These are phyloP conservation scores for Dermochelys coriacea DNA, from an alignment of 2,797 vertebrate genomes.

Conservation along the genomic window DNA sequence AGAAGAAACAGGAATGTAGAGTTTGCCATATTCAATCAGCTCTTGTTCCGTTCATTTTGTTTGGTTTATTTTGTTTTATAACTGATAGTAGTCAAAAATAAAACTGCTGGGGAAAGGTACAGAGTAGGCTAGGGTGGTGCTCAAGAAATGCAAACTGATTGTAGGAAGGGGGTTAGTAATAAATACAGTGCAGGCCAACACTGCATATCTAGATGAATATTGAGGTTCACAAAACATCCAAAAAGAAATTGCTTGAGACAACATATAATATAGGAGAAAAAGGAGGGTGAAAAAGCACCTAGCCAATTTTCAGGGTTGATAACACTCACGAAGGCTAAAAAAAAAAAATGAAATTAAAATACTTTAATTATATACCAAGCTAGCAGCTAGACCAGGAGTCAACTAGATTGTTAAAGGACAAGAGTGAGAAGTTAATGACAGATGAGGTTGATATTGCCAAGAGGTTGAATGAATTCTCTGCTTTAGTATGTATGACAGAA, in stretches of 20 bases:
- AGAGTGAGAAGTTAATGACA: constrained; percentile 57
- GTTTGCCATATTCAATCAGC: background rate
- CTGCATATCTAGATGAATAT: background rate
- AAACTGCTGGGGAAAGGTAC: background rate
- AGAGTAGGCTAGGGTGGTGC: rapidly evolving
- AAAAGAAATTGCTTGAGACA: background rate
- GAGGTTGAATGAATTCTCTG: constrained; percentile 65
- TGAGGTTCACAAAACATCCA: background rate
- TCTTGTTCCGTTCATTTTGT: background rate
- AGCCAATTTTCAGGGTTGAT: background rate
- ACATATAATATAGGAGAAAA: background rate
- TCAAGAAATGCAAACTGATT: rapidly evolving
- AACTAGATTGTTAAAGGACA: constrained; percentile 48
- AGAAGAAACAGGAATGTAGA: background rate
- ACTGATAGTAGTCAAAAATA: background rate
- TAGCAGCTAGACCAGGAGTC: constrained; percentile 38
- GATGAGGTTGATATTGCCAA: constrained; percentile 65
- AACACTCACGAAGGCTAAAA: background rate
- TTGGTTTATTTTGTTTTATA: background rate
- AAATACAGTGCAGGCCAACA: background rate
- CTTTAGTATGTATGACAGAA: constrained; percentile 56
- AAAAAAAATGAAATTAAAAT: constrained; percentile 51
- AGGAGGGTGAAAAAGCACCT: background rate
- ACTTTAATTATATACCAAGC: background rate
- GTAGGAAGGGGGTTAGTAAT: rapidly evolving